Evolutionary conservation across 2,797 vertebrate species (phyloP), one percentile per base, ranked within the genome.

Genomic region (Cossypha heuglini): DNA sequence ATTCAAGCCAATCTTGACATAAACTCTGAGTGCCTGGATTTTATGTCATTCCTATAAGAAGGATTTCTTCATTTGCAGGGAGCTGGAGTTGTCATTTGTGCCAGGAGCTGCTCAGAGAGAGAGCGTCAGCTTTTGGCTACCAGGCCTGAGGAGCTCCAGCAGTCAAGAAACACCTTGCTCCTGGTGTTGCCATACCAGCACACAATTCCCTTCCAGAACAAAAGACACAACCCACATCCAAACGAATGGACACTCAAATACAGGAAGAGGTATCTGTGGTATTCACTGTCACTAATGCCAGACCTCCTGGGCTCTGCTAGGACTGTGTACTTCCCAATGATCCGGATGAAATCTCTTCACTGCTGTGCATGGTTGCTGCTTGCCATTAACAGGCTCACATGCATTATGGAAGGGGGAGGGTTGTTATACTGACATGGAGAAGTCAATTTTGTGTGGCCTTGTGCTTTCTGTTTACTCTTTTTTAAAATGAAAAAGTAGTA

Each of bases 31-130:
- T 68, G 37, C 48, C n/a, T 79, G 69, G 68, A 68, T 85, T 93
- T 93, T 33, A 33, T 81, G 62, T 46, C 43, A 35, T 80, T 66
- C 73, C 67, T 96, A 35, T 95, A 93, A 95, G 75, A 78, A 90
- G 81, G 51, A 86, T 80, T 97, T 87, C 33, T 96, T 97, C 83
- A 67, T 93, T 97, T 96, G 26, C 95, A 99, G 99, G 99, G 94
- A 99, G 99, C 97, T 99, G 99, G 99, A 99, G 99, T 97, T 99
- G 99, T 97, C 99, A 99, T 94, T 97, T 99, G 97, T 99, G 99
- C 98, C 98, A 99, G 97, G 98, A 99, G 97, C 98, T 99, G 92
- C 98, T 99, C 97, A 99, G 99, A 98, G 99, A 99, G 97, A 99
- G 99, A 97, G 99, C 99, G 57, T 99, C 99, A 35, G 98, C 98